These are phyloP conservation scores for Leptoclinus maculatus DNA, from an alignment of 2,797 vertebrate species.

Conservation along the genomic window DNA sequence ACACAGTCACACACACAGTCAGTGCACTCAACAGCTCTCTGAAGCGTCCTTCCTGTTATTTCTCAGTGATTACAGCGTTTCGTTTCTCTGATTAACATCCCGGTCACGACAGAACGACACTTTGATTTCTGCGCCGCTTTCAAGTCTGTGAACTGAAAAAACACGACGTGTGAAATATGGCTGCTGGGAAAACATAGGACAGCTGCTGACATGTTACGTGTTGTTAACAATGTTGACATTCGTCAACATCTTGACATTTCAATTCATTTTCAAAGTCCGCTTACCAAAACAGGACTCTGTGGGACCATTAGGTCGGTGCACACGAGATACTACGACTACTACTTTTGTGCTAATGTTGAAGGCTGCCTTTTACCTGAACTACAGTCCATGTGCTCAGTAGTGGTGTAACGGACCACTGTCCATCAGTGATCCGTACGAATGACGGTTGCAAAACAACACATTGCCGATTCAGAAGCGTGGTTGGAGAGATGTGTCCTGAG, in stretches of 20 bases:
- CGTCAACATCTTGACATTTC: background rate
- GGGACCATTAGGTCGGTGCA: background rate
- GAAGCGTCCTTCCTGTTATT: slow-evolving; percentile 44
- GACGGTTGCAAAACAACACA: too few species aligned
- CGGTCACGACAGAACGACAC: slow-evolving; percentile 12
- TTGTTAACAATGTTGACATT: background rate
- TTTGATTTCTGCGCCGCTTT: slow-evolving; percentile 15
- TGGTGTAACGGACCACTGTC: too few species aligned
- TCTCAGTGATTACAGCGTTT: slow-evolving; percentile 29
- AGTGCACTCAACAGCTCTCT: background rate
- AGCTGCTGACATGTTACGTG: background rate
- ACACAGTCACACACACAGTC: background rate
- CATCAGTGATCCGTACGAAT: too few species aligned
- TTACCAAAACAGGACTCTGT: background rate
- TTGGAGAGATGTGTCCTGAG: too few species aligned
- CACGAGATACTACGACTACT: background rate
- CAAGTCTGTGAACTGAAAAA: slow-evolving; percentile 3
- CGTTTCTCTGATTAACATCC: slow-evolving; percentile 27
- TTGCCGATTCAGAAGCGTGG: too few species aligned
- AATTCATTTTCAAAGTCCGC: background rate
- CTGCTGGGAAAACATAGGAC: background rate
- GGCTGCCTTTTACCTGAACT: too few species aligned
- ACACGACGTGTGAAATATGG: background rate
- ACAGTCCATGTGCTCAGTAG: too few species aligned
- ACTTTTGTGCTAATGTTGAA: background rate